Conservation (phyloP, 2,888 invertebrate species). For the Polietes domitor region DNA sequence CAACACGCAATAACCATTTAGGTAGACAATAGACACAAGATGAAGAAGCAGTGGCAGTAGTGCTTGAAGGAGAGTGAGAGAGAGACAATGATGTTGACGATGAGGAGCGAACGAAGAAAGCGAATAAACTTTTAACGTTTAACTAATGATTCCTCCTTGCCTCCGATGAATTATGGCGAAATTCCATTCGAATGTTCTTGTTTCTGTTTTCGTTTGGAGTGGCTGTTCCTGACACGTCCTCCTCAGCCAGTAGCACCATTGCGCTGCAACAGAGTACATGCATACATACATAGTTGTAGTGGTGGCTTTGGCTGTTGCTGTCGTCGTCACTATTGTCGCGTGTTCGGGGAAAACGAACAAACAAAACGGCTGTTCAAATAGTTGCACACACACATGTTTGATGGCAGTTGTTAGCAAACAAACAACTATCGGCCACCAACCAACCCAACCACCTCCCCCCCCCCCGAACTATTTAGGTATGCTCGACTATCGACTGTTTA, state of each 20-base stretch:
- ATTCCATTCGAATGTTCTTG: background rate
- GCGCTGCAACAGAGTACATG: background rate
- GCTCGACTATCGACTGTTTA: background rate
- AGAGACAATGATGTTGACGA: background rate
- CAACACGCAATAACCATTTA: constrained; percentile 31
- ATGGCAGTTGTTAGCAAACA: background rate
- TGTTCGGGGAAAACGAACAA: background rate
- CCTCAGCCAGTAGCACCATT: background rate
- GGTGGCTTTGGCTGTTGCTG: background rate
- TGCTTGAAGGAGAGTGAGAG: background rate
- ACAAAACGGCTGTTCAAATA: background rate
- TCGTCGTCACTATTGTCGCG: background rate
- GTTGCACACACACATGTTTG: background rate
- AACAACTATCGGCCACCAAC: background rate
- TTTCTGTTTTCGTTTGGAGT: background rate
- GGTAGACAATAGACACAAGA: constrained; percentile 15
- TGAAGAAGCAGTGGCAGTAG: background rate
- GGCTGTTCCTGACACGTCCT: background rate
- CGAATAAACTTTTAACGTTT: constrained; percentile 15
- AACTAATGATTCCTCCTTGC: constrained; percentile 24
- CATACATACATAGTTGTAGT: background rate
- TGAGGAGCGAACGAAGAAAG: constrained; percentile 16
- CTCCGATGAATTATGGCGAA: constrained; percentile 30
- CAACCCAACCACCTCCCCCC: background rate
- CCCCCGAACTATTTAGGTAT: background rate